A percentile compares a stretch with the other conserved stretches of the same genome.
Evolutionary conservation across 2,888 invertebrate genomes (phyloP).

Genomic region (Heliconius cydno): DNA sequence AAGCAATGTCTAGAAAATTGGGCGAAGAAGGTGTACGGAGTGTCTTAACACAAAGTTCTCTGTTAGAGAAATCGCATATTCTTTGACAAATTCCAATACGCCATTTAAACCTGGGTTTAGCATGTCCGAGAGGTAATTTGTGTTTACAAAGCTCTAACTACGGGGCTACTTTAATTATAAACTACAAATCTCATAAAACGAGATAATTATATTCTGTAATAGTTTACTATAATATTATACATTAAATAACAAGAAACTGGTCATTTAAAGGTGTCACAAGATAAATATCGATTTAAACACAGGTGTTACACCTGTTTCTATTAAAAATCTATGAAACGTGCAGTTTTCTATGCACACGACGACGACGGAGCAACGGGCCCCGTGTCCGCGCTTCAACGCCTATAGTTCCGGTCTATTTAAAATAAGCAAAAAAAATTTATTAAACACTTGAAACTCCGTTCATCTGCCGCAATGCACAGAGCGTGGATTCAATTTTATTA

Average conservation of each 20-base stretch:
- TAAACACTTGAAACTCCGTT: slow-evolving; percentile 48
- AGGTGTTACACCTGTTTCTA: slow-evolving; percentile 2
- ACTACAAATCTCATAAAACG: neutral
- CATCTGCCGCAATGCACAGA: slow-evolving; percentile 45
- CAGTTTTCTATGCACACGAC: neutral
- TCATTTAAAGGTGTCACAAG: slow-evolving; percentile 1
- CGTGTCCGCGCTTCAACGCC: slow-evolving; percentile 49
- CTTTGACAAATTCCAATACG: neutral
- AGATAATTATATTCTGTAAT: slow-evolving; percentile 14
- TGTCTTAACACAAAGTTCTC: too few relatives aligned
- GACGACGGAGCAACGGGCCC: slow-evolving; percentile 9
- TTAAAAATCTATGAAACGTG: slow-evolving; percentile 5
- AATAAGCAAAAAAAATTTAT: slow-evolving; percentile 45
- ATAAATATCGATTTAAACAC: neutral
- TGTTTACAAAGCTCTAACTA: neutral
- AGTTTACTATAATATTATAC: neutral
- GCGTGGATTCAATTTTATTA: slow-evolving; percentile 36
- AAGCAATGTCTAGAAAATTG: too few relatives aligned
- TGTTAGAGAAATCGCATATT: neutral
- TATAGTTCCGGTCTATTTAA: slow-evolving; percentile 57
- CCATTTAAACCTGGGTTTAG: neutral
- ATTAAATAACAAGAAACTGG: neutral
- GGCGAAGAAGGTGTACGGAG: too few relatives aligned
- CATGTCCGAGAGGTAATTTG: neutral
- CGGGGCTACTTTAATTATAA: neutral